phyloP scores from a whole-genome alignment of 2,113 vertebrate species.

The Tylochromis polylepis region DNA sequence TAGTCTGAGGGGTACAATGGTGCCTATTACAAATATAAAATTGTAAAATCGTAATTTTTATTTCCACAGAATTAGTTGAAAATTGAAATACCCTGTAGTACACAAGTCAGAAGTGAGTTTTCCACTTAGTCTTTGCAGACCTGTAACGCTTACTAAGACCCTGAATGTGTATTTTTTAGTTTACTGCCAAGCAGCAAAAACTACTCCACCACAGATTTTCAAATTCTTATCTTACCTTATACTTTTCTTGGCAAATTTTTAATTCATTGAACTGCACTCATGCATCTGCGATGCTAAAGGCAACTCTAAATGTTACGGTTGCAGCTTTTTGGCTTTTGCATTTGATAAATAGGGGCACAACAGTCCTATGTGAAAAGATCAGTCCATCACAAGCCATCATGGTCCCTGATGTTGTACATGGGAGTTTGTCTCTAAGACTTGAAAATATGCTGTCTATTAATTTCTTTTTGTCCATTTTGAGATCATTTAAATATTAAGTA shows the following conservation, averaged over 20 bases:
- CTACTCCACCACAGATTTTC: background rate
- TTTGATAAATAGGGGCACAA: background rate
- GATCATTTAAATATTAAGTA: background rate
- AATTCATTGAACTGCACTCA: background rate
- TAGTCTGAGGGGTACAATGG: background rate
- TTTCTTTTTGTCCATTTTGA: background rate
- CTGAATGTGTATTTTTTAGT: rapidly evolving
- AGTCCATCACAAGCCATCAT: too few relatives aligned
- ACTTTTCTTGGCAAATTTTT: background rate
- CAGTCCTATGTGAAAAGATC: background rate
- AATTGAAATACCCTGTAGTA: background rate
- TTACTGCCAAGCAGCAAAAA: background rate
- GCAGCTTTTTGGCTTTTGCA: background rate
- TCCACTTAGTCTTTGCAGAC: background rate
- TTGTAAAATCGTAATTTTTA: background rate
- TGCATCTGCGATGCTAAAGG: background rate
- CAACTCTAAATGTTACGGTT: background rate
- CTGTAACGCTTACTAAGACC: background rate
- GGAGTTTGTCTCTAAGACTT: background rate
- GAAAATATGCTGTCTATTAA: background rate
- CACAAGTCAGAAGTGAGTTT: background rate
- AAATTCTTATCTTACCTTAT: background rate
- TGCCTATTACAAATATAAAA: background rate
- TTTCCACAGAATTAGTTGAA: background rate
- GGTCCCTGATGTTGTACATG: background rate